Conservation (phyloP, 2,888 invertebrate genomes). For the Augochlorella aurata region DNA sequence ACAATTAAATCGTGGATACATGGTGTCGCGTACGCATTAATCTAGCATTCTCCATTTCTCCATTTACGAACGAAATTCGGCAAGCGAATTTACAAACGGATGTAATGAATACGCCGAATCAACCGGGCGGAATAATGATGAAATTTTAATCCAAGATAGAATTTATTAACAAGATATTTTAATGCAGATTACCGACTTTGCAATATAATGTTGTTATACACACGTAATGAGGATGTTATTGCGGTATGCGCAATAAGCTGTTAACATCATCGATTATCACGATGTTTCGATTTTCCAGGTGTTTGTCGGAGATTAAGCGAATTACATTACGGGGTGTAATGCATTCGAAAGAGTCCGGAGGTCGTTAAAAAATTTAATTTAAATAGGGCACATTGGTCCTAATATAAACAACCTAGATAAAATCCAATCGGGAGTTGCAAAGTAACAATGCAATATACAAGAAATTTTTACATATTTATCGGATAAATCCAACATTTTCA, state of each 20-base stretch:
- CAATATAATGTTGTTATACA: background rate
- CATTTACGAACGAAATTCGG: background rate
- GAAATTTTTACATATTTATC: no score
- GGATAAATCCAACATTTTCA: no score
- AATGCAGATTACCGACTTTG: constrained; percentile 30
- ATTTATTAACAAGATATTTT: constrained; percentile 47
- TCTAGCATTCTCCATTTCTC: background rate
- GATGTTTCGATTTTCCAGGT: constrained; percentile 23
- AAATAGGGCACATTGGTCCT: no score
- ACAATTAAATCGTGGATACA: constrained; percentile 2
- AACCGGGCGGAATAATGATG: constrained; percentile 4
- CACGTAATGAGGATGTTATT: constrained; percentile 21
- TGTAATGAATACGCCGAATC: constrained; percentile 29
- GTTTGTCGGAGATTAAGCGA: background rate
- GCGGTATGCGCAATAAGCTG: constrained; percentile 21
- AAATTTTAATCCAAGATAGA: constrained; percentile 32
- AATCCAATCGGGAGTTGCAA: no score
- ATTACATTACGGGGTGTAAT: background rate
- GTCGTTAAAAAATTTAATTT: background rate
- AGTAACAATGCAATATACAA: no score
- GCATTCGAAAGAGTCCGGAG: background rate
- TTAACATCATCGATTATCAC: constrained; percentile 24
- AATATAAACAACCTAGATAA: no score
- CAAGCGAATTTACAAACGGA: constrained; percentile 31
- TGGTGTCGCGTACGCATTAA: background rate